phyloP scores from a whole-genome alignment of 2,113 vertebrate genomes.

The Sturnira hondurensis region DNA sequence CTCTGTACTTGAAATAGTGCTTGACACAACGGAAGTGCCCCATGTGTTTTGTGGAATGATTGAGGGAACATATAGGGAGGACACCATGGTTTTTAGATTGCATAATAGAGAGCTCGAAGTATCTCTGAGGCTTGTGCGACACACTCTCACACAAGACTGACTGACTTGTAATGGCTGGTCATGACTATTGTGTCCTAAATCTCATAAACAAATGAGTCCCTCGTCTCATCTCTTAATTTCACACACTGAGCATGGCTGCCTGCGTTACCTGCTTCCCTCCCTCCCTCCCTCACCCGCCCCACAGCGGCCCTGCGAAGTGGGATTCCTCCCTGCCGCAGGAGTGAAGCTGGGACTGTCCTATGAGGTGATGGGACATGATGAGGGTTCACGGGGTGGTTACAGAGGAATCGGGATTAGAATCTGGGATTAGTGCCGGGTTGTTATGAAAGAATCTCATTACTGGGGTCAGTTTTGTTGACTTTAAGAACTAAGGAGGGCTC shows the following conservation, averaged over 20 bases:
- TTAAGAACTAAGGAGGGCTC: not conserved
- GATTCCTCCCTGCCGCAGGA: not conserved
- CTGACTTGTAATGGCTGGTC: not conserved
- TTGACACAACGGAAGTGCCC: not conserved
- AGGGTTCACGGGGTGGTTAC: not conserved
- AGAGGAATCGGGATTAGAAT: not conserved
- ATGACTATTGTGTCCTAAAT: not conserved
- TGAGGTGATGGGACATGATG: not conserved
- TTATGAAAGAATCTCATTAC: not conserved
- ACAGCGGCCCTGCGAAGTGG: not conserved
- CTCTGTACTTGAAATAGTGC: not conserved
- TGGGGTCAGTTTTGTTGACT: not conserved
- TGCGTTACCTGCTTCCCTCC: not conserved
- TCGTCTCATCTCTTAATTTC: constrained; percentile 44
- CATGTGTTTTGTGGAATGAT: not conserved
- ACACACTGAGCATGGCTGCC: not conserved
- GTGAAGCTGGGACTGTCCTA: not conserved
- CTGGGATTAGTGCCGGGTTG: not conserved
- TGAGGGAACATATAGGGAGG: not conserved
- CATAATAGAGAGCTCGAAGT: not conserved
- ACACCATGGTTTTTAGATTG: not conserved
- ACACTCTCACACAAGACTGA: not conserved
- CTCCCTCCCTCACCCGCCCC: not conserved
- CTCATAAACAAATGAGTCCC: not conserved
- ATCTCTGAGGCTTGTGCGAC: not conserved